Percentiles rank a stretch among this genome's conserved stretches.
Evolutionary conservation across 2,888 invertebrate species (phyloP).

Genomic region (Spicauda simplicius): DNA sequence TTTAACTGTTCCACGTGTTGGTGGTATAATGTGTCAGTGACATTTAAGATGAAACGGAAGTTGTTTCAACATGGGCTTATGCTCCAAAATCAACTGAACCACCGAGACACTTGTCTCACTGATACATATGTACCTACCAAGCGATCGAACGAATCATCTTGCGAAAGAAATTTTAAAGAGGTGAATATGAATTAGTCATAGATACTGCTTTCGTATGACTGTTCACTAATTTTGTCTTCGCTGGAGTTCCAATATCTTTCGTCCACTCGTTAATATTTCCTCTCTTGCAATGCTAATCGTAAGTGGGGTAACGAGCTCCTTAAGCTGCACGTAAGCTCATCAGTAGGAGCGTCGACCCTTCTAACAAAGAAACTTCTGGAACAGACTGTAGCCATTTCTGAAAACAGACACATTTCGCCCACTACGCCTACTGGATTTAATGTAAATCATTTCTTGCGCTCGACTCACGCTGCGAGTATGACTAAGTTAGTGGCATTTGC

Average conservation of each 20-base stretch:
- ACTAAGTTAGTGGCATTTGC: conserved; percentile 53
- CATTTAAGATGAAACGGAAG: conserved; percentile 7
- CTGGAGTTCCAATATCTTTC: not conserved
- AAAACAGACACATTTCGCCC: conserved; percentile 61
- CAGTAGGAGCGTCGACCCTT: conserved; percentile 40
- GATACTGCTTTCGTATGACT: not conserved
- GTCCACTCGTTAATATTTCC: not conserved
- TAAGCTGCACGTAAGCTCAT: conserved; percentile 22
- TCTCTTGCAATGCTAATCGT: not conserved
- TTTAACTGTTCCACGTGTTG: conserved; percentile 14
- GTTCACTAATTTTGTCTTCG: too few relatives aligned
- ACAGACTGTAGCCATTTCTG: conserved; percentile 68
- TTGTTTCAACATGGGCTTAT: conserved; percentile 10
- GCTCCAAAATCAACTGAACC: conserved; percentile 1
- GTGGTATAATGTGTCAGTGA: conserved; percentile 10
- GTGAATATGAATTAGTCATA: not conserved
- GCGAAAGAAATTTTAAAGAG: not conserved
- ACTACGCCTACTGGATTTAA: conserved; percentile 66
- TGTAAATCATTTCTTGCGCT: conserved; percentile 64
- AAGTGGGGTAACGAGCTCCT: not conserved
- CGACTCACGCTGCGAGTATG: conserved; percentile 54
- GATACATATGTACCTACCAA: not conserved
- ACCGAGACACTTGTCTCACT: not conserved
- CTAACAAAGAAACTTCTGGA: conserved; percentile 63
- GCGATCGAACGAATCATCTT: not conserved